These are phyloP conservation scores for Cheilosia variabilis DNA, from an alignment of 2,888 invertebrate genomes.

Conservation along the genomic window DNA sequence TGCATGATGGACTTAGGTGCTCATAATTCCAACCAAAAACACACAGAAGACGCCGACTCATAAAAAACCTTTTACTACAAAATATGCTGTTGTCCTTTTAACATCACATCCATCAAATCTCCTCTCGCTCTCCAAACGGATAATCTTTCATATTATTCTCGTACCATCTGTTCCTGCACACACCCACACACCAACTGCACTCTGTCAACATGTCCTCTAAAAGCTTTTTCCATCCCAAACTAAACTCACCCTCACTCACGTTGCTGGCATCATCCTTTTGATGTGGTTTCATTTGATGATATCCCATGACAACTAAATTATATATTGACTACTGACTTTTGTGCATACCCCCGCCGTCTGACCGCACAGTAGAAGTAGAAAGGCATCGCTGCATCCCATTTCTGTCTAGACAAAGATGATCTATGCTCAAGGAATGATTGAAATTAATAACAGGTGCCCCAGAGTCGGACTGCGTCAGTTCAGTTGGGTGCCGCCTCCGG, in stretches of 20 bases:
- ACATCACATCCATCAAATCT: slow-evolving; percentile 58
- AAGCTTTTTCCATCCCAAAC: slow-evolving; percentile 39
- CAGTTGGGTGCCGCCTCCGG: background rate
- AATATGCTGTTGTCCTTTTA: slow-evolving; percentile 30
- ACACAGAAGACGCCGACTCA: background rate
- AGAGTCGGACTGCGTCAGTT: background rate
- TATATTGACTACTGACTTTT: slow-evolving; percentile 66
- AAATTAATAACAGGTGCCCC: slow-evolving; percentile 56
- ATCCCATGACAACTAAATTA: slow-evolving; percentile 71
- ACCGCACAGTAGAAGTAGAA: background rate
- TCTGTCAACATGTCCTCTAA: slow-evolving; percentile 57
- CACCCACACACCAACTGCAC: slow-evolving; percentile 33
- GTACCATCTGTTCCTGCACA: background rate
- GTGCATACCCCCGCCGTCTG: background rate
- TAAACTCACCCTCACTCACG: background rate
- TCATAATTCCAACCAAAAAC: background rate
- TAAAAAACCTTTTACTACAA: slow-evolving; percentile 48
- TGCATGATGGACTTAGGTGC: background rate
- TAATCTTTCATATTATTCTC: slow-evolving; percentile 26
- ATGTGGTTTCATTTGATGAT: slow-evolving; percentile 71
- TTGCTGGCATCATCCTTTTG: slow-evolving; percentile 47
- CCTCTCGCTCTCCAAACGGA: background rate
- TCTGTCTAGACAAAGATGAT: slow-evolving; percentile 69
- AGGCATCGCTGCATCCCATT: background rate
- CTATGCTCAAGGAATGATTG: slow-evolving; percentile 55